Base-by-base conservation (phyloP, 2,888 invertebrate genomes). In the Aphidoletes aphidimyza region DNA sequence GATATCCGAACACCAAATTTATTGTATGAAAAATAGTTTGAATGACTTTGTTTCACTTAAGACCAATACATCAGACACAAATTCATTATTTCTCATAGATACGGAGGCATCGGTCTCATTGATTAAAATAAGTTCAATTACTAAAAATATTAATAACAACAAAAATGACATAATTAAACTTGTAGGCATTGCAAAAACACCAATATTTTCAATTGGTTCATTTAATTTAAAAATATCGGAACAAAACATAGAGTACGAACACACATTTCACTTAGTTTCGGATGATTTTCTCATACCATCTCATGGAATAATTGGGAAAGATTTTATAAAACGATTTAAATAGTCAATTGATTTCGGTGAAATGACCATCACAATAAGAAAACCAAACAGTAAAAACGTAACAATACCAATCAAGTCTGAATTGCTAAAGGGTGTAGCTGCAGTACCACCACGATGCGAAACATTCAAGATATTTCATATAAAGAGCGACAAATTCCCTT, bases 231-330 rank as follows among this genome's bases (percentile, higher is more conserved):
- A 2, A 54, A 54, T 54, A n/a, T 1, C 5, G 1, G 54, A n/a
- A 54, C 54, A 54, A 26, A 54, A 54, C 26, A 26, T 22, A 22
- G 54, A 54, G 11, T 26, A 22, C 11, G 26, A 6, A 8, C 54
- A 54, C 22, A 54, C n/a, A 54, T 54, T 54, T 54, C 54, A 54
- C 22, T 54, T 54, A 54, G 54, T 54, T 54, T 26, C 22, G 5
- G 54, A 54, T 54, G 54, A 54, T 54, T 54, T 54, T 26, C 54
- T 54, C 26, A 54, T 54, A 26, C 54, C 54, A 54, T 54, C 54
- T 2, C n/a, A 54, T 26, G 54, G 54, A 17, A n/a, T 54, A 17
- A 54, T 54, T 26, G 54, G 54, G 22, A 54, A 54, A 54, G 54
- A 54, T 54, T 54, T 54, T 26, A n/a, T 54, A 2, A 54, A 26